A percentile compares a stretch with the other conserved stretches of the same genome.
Conservation (phyloP, 2,888 invertebrate genomes). For the Epirrhoe alternata region DNA sequence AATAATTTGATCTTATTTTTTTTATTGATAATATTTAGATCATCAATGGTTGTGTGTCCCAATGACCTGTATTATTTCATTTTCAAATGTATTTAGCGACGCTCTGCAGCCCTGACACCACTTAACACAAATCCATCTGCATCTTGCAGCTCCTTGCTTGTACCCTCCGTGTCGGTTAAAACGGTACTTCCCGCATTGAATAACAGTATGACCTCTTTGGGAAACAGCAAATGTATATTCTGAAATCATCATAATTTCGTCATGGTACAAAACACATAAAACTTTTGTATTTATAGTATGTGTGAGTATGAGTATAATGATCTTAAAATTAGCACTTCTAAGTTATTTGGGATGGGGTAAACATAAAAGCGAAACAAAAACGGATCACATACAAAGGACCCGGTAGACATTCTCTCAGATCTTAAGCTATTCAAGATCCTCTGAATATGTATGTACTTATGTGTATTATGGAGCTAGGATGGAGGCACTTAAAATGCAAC, state of each 20-base stretch:
- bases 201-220: conserved; percentile 6
- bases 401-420: too few species aligned
- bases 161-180: conserved; percentile 7
- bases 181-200: conserved; percentile 8
- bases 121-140: conserved; percentile 24
- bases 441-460: too few species aligned
- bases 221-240: conserved; percentile 5
- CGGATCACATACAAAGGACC: too few species aligned
- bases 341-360: too few species aligned
- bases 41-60: conserved; percentile 40
- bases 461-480: too few species aligned
- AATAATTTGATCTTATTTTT: neutral
- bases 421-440: too few species aligned
- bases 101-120: conserved; percentile 21
- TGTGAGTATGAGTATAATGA: too few species aligned
- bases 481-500: too few species aligned
- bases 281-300: too few species aligned
- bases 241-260: conserved; percentile 4
- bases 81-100: conserved; percentile 37
- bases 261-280: neutral
- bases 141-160: conserved; percentile 1
- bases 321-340: too few species aligned
- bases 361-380: too few species aligned
- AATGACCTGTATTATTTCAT: conserved; percentile 36
- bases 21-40: too few species aligned